Evolutionary conservation across 2,113 vertebrate genomes (phyloP).

Genomic region (Hepsetus odoe): DNA sequence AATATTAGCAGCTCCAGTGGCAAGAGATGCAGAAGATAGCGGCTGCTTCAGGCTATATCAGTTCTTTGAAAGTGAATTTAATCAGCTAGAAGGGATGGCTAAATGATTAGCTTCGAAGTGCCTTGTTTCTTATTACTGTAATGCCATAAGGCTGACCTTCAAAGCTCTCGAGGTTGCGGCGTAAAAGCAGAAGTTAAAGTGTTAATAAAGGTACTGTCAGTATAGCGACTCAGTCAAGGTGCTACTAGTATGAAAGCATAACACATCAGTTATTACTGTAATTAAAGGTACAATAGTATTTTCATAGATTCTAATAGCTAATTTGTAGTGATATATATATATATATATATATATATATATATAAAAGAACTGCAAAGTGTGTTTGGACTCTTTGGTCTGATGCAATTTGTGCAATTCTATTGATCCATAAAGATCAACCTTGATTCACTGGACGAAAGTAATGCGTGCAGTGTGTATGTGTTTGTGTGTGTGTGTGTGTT

Average conservation of each 20-base stretch:
- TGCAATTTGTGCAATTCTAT: too few relatives aligned
- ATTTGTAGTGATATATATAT: too few relatives aligned
- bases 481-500: not conserved
- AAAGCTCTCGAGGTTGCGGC: not conserved
- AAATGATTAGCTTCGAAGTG: not conserved
- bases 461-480: too few relatives aligned
- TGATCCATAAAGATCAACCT: too few relatives aligned
- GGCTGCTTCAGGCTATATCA: not conserved
- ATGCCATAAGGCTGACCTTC: not conserved
- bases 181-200: not conserved
- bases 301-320: not conserved
- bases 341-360: too few relatives aligned
- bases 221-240: not conserved
- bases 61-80: not conserved
- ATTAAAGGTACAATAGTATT: not conserved
- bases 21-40: not conserved
- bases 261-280: not conserved
- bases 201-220: not conserved
- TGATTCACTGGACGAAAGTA: not conserved
- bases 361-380: too few relatives aligned
- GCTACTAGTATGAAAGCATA: not conserved
- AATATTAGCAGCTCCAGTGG: not conserved
- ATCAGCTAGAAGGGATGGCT: not conserved
- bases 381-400: too few relatives aligned
- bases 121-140: not conserved